Conservation (phyloP, 2,797 vertebrate genomes). For the Borostomias antarcticus region DNA sequence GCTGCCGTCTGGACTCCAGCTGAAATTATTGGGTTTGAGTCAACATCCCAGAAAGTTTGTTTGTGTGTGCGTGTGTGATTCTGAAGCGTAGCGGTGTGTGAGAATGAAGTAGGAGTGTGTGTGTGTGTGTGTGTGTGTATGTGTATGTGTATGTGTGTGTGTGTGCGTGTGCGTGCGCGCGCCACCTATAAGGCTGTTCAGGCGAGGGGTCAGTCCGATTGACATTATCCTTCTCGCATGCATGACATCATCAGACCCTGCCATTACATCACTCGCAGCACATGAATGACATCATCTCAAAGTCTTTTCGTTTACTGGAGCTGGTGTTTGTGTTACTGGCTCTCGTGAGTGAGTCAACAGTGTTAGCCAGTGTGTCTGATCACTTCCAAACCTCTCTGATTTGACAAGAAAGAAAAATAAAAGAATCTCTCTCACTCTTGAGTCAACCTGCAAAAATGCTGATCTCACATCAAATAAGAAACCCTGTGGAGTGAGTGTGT, state of each 20-base stretch:
- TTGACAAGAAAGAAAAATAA: slow-evolving; percentile 42
- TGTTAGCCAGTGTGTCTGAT: slow-evolving; percentile 9
- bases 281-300: slow-evolving; percentile 12
- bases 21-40: background rate
- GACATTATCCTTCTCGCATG: slow-evolving; percentile 34
- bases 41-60: background rate
- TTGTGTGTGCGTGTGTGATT: background rate
- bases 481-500: background rate
- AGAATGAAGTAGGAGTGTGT: too few relatives aligned
- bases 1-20: background rate
- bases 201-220: slow-evolving; percentile 14
- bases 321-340: too few relatives aligned
- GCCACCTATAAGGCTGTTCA: slow-evolving; percentile 10
- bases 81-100: background rate
- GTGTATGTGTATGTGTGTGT: slow-evolving; percentile 1
- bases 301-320: background rate
- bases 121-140: background rate
- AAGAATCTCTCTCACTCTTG: slow-evolving; percentile 53
- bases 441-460: slow-evolving; percentile 62
- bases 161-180: slow-evolving; percentile 2
- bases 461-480: slow-evolving; percentile 45
- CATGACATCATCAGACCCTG: slow-evolving; percentile 24
- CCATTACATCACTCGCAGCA: slow-evolving; percentile 22
- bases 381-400: slow-evolving; percentile 46
- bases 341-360: background rate